A percentile compares a stretch with the other conserved stretches of the same genome.
Conservation (phyloP, 2,113 vertebrate species). For the Gulo gulo region DNA sequence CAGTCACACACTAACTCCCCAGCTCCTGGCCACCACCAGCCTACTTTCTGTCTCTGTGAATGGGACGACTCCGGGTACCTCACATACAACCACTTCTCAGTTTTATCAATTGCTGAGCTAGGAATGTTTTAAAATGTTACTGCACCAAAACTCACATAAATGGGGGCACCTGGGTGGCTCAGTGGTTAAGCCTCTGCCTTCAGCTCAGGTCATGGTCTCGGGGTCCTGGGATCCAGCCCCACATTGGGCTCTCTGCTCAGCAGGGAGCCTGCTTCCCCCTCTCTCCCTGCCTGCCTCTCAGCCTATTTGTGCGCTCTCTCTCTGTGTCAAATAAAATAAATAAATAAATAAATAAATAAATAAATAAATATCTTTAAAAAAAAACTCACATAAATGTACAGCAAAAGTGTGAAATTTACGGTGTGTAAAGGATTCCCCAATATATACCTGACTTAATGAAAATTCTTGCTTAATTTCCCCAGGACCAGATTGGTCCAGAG, state of each 20-base stretch:
- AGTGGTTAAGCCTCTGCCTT: no score
- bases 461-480: neutral
- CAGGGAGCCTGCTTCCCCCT: no score
- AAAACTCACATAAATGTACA: neutral
- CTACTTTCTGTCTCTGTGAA: neutral
- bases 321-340: no score
- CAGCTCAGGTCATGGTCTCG: no score
- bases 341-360: no score
- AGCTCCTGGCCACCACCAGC: neutral
- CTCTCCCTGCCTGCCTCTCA: no score
- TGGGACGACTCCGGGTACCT: neutral
- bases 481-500: neutral
- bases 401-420: neutral
- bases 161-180: no score
- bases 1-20: neutral
- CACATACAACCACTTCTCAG: neutral
- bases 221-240: no score
- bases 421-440: neutral
- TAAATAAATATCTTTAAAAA: no score
- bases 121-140: neutral
- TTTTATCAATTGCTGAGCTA: neutral
- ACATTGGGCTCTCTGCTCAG: no score
- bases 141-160: neutral
- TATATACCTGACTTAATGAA: neutral
- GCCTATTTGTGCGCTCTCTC: no score